Conservation (phyloP, 1,140 invertebrate genomes). For the Drosophila tani region DNA sequence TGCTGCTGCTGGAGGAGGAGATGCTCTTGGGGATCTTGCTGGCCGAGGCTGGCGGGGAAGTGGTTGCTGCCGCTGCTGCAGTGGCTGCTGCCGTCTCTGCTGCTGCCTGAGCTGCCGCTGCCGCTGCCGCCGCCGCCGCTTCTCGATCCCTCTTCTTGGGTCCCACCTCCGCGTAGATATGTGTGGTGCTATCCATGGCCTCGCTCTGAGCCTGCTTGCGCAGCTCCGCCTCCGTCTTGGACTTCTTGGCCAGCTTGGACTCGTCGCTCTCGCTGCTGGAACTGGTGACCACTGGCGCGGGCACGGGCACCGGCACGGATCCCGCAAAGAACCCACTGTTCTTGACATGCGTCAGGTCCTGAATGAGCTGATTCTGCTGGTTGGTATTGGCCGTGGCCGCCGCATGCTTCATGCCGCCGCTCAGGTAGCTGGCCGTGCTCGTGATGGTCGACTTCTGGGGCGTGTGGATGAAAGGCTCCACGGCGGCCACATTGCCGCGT, state of each 20-base stretch:
- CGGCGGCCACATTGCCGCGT: conserved; percentile 91
- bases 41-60: conserved; percentile 37
- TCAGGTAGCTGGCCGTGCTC: conserved; percentile 65
- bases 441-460: conserved; percentile 87
- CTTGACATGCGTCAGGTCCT: conserved; percentile 79
- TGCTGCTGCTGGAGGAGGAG: conserved; percentile 69
- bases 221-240: conserved; percentile 55
- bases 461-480: conserved; percentile 95
- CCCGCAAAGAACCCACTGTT: conserved; percentile 56
- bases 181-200: conserved; percentile 79
- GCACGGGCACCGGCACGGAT: conserved; percentile 33
- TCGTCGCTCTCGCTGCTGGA: conserved; percentile 79
- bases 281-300: conserved; percentile 18
- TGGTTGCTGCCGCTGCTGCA: conserved; percentile 59
- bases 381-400: conserved; percentile 80
- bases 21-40: conserved; percentile 82
- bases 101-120: conserved; percentile 49
- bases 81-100: conserved; percentile 51
- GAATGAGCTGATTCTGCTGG: conserved; percentile 80
- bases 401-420: conserved; percentile 72
- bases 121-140: conserved; percentile 65
- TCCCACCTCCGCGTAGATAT: conserved; percentile 80
- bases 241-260: conserved; percentile 81
- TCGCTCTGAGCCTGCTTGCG: conserved; percentile 62
- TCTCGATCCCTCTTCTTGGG: conserved; percentile 77